phyloP scores from a whole-genome alignment of 2,888 invertebrate species.

The Aphodius sticticus region DNA sequence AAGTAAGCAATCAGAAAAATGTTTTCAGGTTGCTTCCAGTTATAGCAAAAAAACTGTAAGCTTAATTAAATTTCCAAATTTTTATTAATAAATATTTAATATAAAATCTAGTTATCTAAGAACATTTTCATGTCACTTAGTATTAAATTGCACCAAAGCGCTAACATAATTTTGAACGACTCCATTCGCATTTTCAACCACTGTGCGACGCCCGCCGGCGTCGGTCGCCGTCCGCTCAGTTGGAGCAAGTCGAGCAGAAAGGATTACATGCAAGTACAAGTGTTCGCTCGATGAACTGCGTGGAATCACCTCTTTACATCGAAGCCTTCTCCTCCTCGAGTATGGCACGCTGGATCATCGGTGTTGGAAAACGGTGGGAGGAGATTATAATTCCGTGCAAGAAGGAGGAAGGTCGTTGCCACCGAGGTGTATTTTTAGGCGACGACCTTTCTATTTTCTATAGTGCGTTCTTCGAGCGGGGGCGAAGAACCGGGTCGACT shows the following conservation, averaged over 20 bases:
- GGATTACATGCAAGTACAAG: slow-evolving; percentile 53
- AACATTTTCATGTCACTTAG: no score
- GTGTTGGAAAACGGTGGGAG: neutral
- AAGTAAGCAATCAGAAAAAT: no score
- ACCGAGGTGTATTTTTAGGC: neutral
- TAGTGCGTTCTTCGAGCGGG: neutral
- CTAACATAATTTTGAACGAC: no score
- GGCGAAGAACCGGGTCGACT: neutral
- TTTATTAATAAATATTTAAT: no score
- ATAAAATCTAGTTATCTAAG: no score
- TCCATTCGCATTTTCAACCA: no score
- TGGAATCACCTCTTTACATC: neutral
- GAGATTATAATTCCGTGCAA: neutral
- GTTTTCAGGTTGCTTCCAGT: no score
- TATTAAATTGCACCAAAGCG: no score
- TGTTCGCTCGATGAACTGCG: slow-evolving; percentile 22
- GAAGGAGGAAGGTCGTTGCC: neutral
- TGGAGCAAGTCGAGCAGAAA: slow-evolving; percentile 52
- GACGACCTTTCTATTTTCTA: neutral
- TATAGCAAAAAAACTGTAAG: no score
- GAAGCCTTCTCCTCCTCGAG: no score
- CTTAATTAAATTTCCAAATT: no score
- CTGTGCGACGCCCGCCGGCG: neutral
- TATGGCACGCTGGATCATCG: neutral
- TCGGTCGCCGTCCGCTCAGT: slow-evolving; percentile 44